Conservation (phyloP, 2,113 vertebrate genomes). For the Columbina picui region DNA sequence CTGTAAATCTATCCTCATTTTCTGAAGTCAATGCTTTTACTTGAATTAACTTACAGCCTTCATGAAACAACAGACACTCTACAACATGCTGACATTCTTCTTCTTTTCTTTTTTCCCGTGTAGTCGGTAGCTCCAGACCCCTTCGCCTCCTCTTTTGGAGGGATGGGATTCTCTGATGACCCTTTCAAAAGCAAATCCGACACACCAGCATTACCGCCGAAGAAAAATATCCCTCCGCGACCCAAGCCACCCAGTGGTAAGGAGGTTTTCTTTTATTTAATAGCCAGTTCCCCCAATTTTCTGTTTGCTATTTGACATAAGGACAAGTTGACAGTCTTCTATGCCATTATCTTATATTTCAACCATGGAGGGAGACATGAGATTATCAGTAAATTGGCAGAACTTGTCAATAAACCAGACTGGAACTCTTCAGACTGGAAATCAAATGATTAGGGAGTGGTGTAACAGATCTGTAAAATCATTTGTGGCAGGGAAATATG, state of each 20-base stretch:
- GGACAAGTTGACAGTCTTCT: not conserved
- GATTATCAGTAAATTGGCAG: not conserved
- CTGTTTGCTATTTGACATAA: not conserved
- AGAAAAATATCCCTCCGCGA: constrained; percentile 91
- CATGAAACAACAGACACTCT: not conserved
- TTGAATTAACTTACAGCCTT: not conserved
- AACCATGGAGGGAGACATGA: not conserved
- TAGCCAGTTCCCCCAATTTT: not conserved
- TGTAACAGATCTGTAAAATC: not conserved
- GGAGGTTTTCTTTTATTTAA: constrained; percentile 33
- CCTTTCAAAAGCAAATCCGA: constrained; percentile 92
- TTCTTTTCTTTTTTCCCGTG: constrained; percentile 13
- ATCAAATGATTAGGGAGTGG: not conserved
- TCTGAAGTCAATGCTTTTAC: not conserved
- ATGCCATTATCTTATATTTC: not conserved
- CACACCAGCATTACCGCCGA: constrained; percentile 93
- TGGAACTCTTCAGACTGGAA: not conserved
- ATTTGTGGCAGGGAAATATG: not conserved
- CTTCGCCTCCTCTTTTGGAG: constrained; percentile 73
- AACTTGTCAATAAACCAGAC: not conserved
- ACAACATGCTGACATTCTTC: not conserved
- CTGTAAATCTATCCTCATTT: not conserved
- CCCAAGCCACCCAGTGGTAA: constrained; percentile 96
- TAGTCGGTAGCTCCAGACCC: constrained; percentile 75
- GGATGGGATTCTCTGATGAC: constrained; percentile 88